Conservation (phyloP, 2,113 vertebrate genomes). For the Xenopus laevis region DNA sequence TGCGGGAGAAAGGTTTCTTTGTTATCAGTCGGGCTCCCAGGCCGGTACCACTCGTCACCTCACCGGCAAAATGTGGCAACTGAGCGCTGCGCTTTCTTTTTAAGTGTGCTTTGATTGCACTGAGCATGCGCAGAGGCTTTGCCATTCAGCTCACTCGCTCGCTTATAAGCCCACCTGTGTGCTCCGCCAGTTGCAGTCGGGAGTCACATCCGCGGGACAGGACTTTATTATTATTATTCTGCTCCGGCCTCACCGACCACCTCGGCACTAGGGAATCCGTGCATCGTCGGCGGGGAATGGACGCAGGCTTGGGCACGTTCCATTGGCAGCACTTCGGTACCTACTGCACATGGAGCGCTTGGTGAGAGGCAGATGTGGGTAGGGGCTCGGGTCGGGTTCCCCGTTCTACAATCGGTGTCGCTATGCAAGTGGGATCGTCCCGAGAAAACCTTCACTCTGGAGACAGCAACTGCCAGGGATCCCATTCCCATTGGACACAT, state of each 20-base stretch:
- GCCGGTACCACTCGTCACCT: not conserved
- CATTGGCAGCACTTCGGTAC: conserved; percentile 7
- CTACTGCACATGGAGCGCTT: conserved; percentile 4
- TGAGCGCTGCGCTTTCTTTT: not conserved
- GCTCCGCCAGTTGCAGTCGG: not conserved
- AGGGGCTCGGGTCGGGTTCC: not conserved
- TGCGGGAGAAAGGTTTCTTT: too few relatives aligned
- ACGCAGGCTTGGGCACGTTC: not conserved
- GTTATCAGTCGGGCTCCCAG: too few relatives aligned
- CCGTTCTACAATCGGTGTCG: conserved; percentile 5
- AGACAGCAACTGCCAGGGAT: conserved; percentile 5
- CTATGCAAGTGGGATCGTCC: conserved; percentile 23
- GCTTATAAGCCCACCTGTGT: conserved; percentile 34
- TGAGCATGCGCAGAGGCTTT: conserved; percentile 21
- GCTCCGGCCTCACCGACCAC: not conserved
- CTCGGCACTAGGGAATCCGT: conserved; percentile 1
- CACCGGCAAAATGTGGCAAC: conserved; percentile 7
- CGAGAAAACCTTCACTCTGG: conserved; percentile 3
- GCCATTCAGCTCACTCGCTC: not conserved
- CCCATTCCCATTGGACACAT: not conserved
- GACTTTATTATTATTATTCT: too few relatives aligned
- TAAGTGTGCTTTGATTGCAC: too few relatives aligned
- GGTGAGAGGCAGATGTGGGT: conserved; percentile 6
- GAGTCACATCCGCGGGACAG: too few relatives aligned
- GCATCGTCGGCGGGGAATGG: conserved; percentile 13